Base-by-base conservation (phyloP, 2,797 vertebrate genomes). In the Ctenopoma multispine region DNA sequence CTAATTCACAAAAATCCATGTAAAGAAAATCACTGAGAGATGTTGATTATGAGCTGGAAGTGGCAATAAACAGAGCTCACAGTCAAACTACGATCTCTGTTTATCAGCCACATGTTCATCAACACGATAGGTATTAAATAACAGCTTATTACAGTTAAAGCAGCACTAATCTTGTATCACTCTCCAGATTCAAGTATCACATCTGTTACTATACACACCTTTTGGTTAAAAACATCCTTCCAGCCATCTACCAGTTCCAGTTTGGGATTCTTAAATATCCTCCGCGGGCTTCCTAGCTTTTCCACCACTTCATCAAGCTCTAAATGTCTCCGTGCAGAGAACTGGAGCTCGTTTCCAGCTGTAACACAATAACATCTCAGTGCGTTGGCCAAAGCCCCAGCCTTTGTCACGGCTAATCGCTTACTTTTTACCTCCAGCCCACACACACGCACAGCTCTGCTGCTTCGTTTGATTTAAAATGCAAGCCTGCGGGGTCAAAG, bases 401-500 rank as follows among this genome's bases (percentile, higher is more conserved):
- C 51, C 48, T 75, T 73, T 73, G 66, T 85, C 74, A 68, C 40
- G 40, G 46, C 53, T 72, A 75, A 75, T 77, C 73, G 69, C 44
- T n/a, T 59, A n/a, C 71, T 77, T 34, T 20, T 50, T 46, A 47
- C 41, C 66, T 66, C 21, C 43, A 50, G 57, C 66, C 69, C 62
- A 40, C 63, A 47, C 54, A 38, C n/a, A n/a, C n/a, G n/a, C 36
- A 46, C 23, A 62, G 66, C 72, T 75, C 62, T 68, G 58, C 44
- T 11, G 18, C 81, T 72, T 77, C 69, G 70, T 81, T 53, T 75
- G 63, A 47, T 71, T 49, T 51, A 54, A 67, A 66, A 78, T 12
- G 17, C 12, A 55, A 82, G 48, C 51, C 51, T 0, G 1, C 9
- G 0, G 17, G 43, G 24, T 59, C 21, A 7, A 40, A 66, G 44